Evolutionary conservation across 2,888 invertebrate species (phyloP).

Genomic region (Cheiracanthium punctorium): DNA sequence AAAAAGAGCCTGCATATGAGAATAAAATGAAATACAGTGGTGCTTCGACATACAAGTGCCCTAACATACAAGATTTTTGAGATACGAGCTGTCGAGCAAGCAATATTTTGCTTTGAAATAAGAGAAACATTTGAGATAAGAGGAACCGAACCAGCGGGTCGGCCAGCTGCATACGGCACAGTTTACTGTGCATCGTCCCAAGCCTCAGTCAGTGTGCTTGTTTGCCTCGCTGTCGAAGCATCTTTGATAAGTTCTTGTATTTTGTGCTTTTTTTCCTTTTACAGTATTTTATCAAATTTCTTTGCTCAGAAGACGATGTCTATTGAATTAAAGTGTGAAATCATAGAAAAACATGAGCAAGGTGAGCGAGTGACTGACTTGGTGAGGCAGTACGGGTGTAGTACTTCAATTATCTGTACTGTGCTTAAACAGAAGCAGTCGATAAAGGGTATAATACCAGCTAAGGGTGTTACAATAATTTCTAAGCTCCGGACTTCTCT

Average conservation of each 20-base stretch:
- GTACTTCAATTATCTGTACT: conserved; percentile 11
- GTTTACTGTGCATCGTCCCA: not conserved
- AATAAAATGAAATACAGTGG: too few relatives aligned
- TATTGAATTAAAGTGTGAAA: conserved; percentile 25
- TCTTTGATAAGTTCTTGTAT: not conserved
- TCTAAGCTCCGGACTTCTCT: not conserved
- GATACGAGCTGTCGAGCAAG: too few relatives aligned
- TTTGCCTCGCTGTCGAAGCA: not conserved
- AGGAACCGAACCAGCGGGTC: too few relatives aligned
- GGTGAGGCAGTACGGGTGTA: conserved; percentile 14
- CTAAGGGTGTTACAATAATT: not conserved
- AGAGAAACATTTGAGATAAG: too few relatives aligned
- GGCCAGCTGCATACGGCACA: too few relatives aligned
- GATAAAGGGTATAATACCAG: too few relatives aligned
- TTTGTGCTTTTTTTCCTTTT: conserved; percentile 18
- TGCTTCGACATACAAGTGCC: too few relatives aligned
- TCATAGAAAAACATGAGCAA: conserved; percentile 17
- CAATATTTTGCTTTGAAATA: too few relatives aligned
- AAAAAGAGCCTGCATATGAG: too few relatives aligned
- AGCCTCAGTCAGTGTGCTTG: not conserved
- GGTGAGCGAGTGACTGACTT: conserved; percentile 9
- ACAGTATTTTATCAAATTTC: not conserved
- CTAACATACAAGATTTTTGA: too few relatives aligned
- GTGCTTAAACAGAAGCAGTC: conserved; percentile 22
- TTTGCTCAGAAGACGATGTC: conserved; percentile 27